phyloP scores from a whole-genome alignment of 1,140 invertebrate genomes.

The Dendrolimus kikuchii region DNA sequence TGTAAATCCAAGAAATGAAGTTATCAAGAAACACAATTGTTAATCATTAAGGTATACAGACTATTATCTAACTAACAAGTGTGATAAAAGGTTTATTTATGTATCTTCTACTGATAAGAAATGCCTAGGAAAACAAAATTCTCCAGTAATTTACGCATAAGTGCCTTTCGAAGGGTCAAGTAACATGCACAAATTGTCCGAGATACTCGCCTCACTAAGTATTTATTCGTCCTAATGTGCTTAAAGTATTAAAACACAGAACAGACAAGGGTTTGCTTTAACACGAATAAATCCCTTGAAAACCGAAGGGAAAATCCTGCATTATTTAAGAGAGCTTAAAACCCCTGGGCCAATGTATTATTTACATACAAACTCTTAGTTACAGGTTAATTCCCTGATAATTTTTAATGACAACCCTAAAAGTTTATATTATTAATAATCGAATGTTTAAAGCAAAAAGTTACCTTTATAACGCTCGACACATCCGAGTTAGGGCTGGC shows the following conservation, averaged over 20 bases:
- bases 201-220: no score
- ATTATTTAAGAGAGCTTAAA: conserved; percentile 35
- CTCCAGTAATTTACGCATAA: no score
- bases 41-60: no score
- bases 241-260: not conserved
- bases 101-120: no score
- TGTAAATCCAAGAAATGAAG: no score
- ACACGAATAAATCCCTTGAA: conserved; percentile 3
- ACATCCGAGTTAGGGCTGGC: conserved; percentile 20
- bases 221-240: no score
- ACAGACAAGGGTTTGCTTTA: conserved; percentile 1
- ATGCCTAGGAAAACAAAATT: no score
- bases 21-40: no score
- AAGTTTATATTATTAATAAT: conserved; percentile 7
- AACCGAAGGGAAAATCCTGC: conserved; percentile 6
- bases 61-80: no score
- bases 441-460: conserved; percentile 6
- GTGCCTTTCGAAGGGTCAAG: no score
- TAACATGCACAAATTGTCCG: no score
- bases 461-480: conserved; percentile 15
- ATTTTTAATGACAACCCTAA: conserved; percentile 5
- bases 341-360: conserved; percentile 19
- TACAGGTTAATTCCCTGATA: conserved; percentile 11
- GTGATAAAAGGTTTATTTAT: no score
- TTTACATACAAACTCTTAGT: conserved; percentile 10